Evolutionary conservation across 2,797 vertebrate genomes (phyloP), one percentile per base, ranked within the genome.

Genomic region (Diceros bicornis): DNA sequence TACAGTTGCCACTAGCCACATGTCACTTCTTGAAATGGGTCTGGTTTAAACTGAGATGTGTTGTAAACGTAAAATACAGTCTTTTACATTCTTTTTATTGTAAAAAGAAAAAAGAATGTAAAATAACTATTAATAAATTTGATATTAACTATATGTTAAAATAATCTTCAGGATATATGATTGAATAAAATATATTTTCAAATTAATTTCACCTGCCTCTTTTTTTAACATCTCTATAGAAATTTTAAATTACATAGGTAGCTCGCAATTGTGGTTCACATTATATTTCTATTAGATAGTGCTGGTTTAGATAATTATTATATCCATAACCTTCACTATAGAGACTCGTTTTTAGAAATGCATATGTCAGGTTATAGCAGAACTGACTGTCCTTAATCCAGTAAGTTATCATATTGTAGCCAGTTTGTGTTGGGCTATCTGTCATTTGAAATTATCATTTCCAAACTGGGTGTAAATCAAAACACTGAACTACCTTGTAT

Each of bases 81-180:
- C 12, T 71, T 69, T 23, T 29, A 71, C 0, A 50, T 52, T 29
- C 1, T n/a, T 34, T 34, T 37, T 85, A 55, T 50, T 20, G 4
- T 77, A 14, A 71, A 78, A 68, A 66, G 47, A 34, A 81, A 34
- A 66, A 96, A 95, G 6, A 69, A 34, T 71, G 5, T 10, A 55
- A 88, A 93, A n/a, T 27, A 52, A 17, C 29, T 50, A 72, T 61
- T 71, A 69, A 78, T 44, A 85, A 34, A 77, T 71, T 84, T 91
- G 92, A 88, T 91, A 29, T 69, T 77, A 29, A 85, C 18, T 44
- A 44, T 83, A 77, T 86, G 47, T 50, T 91, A 61, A 91, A 92
- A 94, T 84, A 81, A 10, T 52, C 84, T 68, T 72, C 95, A 87
- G 27, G 21, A 23, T 47, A 68, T n/a, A 81, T 61, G 44, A 7